Conservation (phyloP, 2,888 invertebrate genomes). For the Hetaerina titia region DNA sequence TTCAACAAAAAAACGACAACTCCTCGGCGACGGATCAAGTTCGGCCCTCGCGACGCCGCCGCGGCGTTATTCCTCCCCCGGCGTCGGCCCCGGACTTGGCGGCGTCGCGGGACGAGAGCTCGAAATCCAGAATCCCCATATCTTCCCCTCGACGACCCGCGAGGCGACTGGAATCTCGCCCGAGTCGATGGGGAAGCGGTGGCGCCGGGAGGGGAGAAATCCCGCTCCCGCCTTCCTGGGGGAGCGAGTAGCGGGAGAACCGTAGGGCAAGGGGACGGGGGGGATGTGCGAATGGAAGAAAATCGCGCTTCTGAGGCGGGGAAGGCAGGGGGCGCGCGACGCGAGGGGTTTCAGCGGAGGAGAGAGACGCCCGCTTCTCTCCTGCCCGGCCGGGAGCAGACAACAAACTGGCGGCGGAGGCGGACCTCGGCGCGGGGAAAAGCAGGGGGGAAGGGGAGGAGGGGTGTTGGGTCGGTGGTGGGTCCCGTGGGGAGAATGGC, state of each 20-base stretch:
- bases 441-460: neutral
- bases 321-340: neutral
- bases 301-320: neutral
- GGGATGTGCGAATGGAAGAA: no score
- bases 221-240: neutral
- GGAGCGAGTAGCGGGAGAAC: neutral
- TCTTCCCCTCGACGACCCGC: neutral
- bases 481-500: neutral
- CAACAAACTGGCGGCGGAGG: slow-evolving; percentile 33
- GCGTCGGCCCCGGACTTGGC: no score
- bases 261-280: neutral
- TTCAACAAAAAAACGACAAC: neutral
- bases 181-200: neutral
- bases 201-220: neutral
- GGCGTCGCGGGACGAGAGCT: no score
- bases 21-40: neutral
- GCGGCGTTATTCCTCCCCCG: neutral
- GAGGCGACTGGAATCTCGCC: neutral
- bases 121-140: no score
- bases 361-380: neutral
- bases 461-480: neutral
- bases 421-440: neutral
- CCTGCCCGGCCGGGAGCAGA: slow-evolving; percentile 35
- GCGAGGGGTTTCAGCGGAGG: neutral
- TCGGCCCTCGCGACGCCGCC: neutral